Percentiles rank a stretch among this genome's conserved stretches.
phyloP scores from a whole-genome alignment of 2,113 vertebrate species.

The Nesospiza acunhae region DNA sequence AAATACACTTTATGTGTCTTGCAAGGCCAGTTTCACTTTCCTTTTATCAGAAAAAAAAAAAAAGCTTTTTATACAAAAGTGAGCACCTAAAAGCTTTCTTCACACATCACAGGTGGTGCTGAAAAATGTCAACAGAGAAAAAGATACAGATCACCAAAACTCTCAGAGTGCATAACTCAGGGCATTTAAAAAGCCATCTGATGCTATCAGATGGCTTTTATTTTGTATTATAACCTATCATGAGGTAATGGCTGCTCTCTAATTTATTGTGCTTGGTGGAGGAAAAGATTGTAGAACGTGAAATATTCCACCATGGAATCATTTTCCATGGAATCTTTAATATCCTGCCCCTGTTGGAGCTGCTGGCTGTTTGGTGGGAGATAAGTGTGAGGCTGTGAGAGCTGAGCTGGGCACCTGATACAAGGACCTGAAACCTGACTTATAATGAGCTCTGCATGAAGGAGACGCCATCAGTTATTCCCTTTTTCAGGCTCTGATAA shows the following conservation, averaged over 20 bases:
- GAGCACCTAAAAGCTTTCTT: not conserved
- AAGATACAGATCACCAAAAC: not conserved
- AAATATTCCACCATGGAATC: not conserved
- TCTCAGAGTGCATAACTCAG: not conserved
- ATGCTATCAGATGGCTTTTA: not conserved
- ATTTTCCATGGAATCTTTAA: not conserved
- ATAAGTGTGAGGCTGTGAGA: not conserved
- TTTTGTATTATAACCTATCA: not conserved
- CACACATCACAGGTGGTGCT: not conserved
- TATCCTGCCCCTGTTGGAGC: not conserved
- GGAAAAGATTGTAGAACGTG: not conserved
- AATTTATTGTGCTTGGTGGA: not conserved
- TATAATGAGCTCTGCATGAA: not conserved
- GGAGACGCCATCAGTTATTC: not conserved
- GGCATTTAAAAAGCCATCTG: constrained; percentile 5
- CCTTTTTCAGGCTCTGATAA: not conserved
- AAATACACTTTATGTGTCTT: not conserved
- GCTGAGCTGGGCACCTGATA: not conserved
- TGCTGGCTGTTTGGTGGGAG: not conserved
- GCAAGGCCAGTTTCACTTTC: not conserved
- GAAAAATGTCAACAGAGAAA: not conserved
- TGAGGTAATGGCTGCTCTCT: not conserved
- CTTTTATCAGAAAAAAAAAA: not conserved
- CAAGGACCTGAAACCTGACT: not conserved
- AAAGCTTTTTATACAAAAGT: not conserved